Conservation (phyloP, 2,113 vertebrate genomes). For the Elaphurus davidianus region DNA sequence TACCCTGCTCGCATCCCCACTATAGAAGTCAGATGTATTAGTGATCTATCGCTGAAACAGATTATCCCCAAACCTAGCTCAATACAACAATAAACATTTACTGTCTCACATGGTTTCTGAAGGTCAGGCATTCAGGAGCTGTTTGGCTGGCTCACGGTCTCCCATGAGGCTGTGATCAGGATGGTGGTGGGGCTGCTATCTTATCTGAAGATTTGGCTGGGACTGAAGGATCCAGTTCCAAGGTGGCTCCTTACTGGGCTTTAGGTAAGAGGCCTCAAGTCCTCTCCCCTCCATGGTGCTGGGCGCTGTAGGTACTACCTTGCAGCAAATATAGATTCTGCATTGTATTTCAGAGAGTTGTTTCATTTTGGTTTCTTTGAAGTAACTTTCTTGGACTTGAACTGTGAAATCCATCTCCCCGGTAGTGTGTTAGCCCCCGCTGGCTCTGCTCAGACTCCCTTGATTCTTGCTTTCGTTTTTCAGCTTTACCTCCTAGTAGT, state of each 20-base stretch:
- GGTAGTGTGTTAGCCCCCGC: not conserved
- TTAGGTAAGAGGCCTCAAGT: not conserved
- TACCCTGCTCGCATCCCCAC: accelerated
- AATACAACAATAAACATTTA: not conserved
- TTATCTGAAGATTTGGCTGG: not conserved
- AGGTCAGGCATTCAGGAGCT: not conserved
- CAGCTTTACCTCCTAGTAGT: not conserved
- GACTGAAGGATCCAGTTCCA: not conserved
- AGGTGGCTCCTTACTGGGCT: not conserved
- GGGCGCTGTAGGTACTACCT: not conserved
- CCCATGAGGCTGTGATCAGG: not conserved
- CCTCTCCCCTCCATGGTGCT: not conserved
- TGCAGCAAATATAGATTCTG: not conserved
- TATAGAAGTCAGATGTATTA: not conserved
- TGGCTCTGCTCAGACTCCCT: not conserved
- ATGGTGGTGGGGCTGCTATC: not conserved
- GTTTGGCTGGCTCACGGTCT: not conserved
- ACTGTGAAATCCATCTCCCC: not conserved
- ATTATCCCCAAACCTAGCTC: not conserved
- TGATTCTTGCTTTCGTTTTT: not conserved
- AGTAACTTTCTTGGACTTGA: not conserved
- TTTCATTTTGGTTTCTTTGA: not conserved
- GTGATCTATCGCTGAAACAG: not conserved
- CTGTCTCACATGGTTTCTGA: not conserved
- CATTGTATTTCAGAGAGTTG: not conserved